phyloP scores from a whole-genome alignment of 2,797 vertebrate species.

The Synanceia verrucosa region DNA sequence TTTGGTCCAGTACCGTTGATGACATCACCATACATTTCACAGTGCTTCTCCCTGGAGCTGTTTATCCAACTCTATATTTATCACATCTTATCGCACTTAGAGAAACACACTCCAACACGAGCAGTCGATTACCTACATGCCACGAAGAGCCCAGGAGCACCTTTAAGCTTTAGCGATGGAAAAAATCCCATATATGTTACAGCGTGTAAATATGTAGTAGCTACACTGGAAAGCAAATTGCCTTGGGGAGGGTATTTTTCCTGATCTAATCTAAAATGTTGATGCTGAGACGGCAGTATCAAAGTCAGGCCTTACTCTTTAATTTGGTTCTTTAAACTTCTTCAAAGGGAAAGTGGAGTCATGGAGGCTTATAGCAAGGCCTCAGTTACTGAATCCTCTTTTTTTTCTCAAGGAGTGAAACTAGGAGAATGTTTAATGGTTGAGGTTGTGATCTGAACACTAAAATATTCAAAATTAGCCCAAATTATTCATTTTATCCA shows the following conservation, averaged over 20 bases:
- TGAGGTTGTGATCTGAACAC: slow-evolving; percentile 22
- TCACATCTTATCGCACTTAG: slow-evolving; percentile 52
- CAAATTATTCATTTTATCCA: slow-evolving; percentile 62
- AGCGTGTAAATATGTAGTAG: slow-evolving; percentile 44
- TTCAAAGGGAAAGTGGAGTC: slow-evolving; percentile 61
- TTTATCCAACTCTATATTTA: slow-evolving; percentile 71
- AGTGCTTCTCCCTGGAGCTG: slow-evolving; percentile 55
- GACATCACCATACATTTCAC: slow-evolving; percentile 64
- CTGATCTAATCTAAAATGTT: slow-evolving; percentile 62
- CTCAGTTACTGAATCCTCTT: slow-evolving; percentile 26
- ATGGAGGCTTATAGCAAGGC: slow-evolving; percentile 38
- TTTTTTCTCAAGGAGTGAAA: slow-evolving; percentile 11
- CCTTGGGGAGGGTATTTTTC: slow-evolving; percentile 44
- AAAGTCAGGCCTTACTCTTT: slow-evolving; percentile 55
- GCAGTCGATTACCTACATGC: slow-evolving; percentile 47
- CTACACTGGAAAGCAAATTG: slow-evolving; percentile 47
- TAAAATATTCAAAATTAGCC: slow-evolving; percentile 56
- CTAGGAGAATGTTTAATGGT: slow-evolving; percentile 42
- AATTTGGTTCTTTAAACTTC: slow-evolving; percentile 59
- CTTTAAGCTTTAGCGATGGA: slow-evolving; percentile 6
- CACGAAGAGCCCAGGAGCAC: slow-evolving; percentile 34
- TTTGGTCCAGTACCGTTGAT: slow-evolving; percentile 51
- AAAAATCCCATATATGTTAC: slow-evolving; percentile 29
- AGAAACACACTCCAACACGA: slow-evolving; percentile 34
- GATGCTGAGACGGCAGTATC: slow-evolving; percentile 61